These are phyloP conservation scores for Kradibia gibbosae DNA, from an alignment of 1,140 invertebrate species.

Conservation along the genomic window DNA sequence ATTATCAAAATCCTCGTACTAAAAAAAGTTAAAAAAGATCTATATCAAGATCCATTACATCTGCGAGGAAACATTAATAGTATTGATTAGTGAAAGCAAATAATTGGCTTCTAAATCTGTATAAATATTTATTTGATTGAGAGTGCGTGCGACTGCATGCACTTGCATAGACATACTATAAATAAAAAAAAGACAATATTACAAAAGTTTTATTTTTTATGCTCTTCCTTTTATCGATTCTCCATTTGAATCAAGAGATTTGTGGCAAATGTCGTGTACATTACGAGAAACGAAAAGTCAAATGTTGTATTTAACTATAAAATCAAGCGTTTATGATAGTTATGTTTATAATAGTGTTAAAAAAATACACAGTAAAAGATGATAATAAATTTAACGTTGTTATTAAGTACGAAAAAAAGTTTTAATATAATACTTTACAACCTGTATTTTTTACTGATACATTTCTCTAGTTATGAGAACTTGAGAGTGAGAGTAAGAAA, in stretches of 20 bases:
- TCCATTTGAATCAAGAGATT: background rate
- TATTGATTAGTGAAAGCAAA: background rate
- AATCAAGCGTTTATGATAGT: background rate
- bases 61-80: background rate
- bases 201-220: slow-evolving; percentile 5
- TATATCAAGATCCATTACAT: background rate
- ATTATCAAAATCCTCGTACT: slow-evolving; percentile 30
- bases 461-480: slow-evolving; percentile 22
- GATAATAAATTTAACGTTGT: background rate
- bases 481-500: background rate
- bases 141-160: background rate
- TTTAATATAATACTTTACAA: background rate
- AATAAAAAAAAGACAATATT: slow-evolving; percentile 16
- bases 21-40: background rate
- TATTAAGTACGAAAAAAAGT: background rate
- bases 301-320: background rate
- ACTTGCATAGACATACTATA: background rate
- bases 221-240: background rate
- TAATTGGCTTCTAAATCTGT: no score
- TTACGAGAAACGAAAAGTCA: slow-evolving; percentile 7
- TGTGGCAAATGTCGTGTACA: background rate
- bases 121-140: background rate
- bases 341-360: slow-evolving; percentile 28
- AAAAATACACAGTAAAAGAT: background rate
- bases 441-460: slow-evolving; percentile 41